phyloP scores from a whole-genome alignment of 35 echinoderm and acorn worm genomes.

The Apostichopus californicus region DNA sequence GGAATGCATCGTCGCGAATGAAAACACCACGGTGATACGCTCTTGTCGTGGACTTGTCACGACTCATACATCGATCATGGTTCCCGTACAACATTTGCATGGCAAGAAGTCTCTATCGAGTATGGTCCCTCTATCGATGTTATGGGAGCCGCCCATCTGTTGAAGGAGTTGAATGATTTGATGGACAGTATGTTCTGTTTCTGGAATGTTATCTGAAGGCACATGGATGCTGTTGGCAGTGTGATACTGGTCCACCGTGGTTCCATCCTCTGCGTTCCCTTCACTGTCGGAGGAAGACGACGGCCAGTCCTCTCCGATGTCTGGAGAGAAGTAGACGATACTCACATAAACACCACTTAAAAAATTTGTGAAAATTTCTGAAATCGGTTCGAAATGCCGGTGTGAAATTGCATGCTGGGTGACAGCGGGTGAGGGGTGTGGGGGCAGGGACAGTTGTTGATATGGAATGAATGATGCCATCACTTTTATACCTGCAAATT shows the following conservation, averaged over 20 bases:
- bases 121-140: slow-evolving; percentile 77
- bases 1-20: too few relatives aligned
- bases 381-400: too few relatives aligned
- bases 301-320: slow-evolving; percentile 68
- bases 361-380: too few relatives aligned
- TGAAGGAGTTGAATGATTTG: slow-evolving; percentile 89
- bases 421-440: too few relatives aligned
- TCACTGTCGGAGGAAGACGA: slow-evolving; percentile 46
- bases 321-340: slow-evolving; percentile 1
- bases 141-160: slow-evolving; percentile 72
- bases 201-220: slow-evolving; percentile 57
- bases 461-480: not conserved
- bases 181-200: slow-evolving; percentile 79
- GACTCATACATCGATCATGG: slow-evolving; percentile 70
- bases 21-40: too few relatives aligned
- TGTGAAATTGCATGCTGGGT: too few relatives aligned
- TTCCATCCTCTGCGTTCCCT: slow-evolving; percentile 35
- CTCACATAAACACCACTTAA: too few relatives aligned
- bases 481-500: too few relatives aligned
- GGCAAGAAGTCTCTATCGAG: slow-evolving; percentile 82
- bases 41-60: too few relatives aligned
- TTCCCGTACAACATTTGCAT: slow-evolving; percentile 82
- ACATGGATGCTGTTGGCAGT: slow-evolving; percentile 41
- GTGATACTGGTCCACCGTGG: slow-evolving; percentile 48
- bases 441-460: not conserved